Evolutionary conservation across 2,113 vertebrate species (phyloP).

Genomic region (Barnardius zonarius): DNA sequence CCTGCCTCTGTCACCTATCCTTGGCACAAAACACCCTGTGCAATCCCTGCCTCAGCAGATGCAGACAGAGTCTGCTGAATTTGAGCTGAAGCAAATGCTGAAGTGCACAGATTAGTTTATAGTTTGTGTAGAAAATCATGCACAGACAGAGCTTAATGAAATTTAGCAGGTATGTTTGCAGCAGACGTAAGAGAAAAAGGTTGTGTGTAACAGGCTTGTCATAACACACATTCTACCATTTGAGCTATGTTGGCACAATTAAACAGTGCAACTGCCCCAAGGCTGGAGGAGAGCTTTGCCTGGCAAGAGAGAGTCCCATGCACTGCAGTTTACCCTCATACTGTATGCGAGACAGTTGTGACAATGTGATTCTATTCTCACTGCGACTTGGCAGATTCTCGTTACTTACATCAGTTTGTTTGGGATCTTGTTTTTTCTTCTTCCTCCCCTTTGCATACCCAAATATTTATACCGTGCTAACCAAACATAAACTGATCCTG

Average conservation of each 20-base stretch:
- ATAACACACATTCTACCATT: not conserved
- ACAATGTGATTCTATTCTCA: not conserved
- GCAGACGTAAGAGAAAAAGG: not conserved
- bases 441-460: not conserved
- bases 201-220: not conserved
- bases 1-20: not conserved
- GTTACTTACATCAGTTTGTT: not conserved
- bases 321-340: not conserved
- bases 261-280: not conserved
- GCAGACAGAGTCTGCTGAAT: not conserved
- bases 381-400: not conserved
- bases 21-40: not conserved
- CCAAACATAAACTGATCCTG: not conserved
- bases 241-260: not conserved
- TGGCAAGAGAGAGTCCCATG: not conserved
- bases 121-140: not conserved
- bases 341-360: rapidly evolving
- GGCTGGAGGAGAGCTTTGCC: not conserved
- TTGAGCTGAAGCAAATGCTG: not conserved
- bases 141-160: not conserved
- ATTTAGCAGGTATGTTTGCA: not conserved
- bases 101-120: not conserved
- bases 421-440: not conserved
- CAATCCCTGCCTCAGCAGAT: not conserved
- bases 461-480: not conserved